A percentile compares a stretch with the other conserved stretches of the same genome.
Conservation (phyloP, 2,113 vertebrate species). For the Albula glossodonta region DNA sequence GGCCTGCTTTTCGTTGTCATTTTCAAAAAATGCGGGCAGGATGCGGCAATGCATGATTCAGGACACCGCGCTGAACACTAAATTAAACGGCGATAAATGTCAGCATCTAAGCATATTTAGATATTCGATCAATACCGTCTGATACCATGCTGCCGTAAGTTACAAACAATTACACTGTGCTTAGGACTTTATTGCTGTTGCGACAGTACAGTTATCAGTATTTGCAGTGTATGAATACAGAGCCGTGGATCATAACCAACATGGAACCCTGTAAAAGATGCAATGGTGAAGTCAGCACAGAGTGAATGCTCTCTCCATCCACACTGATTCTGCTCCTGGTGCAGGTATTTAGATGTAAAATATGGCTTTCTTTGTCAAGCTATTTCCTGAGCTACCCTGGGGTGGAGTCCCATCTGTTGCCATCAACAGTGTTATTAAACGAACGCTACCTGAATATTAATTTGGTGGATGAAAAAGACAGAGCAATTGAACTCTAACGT, state of each 20-base stretch:
- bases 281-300: slow-evolving; percentile 17
- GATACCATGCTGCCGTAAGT: not conserved
- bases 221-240: not conserved
- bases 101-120: not conserved
- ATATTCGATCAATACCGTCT: not conserved
- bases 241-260: not conserved
- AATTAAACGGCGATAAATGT: not conserved
- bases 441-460: slow-evolving; percentile 27
- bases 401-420: slow-evolving; percentile 49
- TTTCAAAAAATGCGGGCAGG: not conserved
- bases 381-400: slow-evolving; percentile 40
- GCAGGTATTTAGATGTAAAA: slow-evolving; percentile 45
- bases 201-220: not conserved
- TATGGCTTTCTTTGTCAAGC: slow-evolving; percentile 42
- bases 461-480: not conserved
- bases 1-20: slow-evolving; percentile 30
- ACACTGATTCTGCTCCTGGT: slow-evolving; percentile 27
- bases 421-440: slow-evolving; percentile 48
- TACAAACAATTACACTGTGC: not conserved
- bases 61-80: not conserved
- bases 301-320: slow-evolving; percentile 22
- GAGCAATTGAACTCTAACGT: slow-evolving; percentile 1
- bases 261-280: not conserved
- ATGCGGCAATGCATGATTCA: not conserved
- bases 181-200: not conserved